Conservation (phyloP, 2,888 invertebrate species). For the Andrena dorsata region DNA sequence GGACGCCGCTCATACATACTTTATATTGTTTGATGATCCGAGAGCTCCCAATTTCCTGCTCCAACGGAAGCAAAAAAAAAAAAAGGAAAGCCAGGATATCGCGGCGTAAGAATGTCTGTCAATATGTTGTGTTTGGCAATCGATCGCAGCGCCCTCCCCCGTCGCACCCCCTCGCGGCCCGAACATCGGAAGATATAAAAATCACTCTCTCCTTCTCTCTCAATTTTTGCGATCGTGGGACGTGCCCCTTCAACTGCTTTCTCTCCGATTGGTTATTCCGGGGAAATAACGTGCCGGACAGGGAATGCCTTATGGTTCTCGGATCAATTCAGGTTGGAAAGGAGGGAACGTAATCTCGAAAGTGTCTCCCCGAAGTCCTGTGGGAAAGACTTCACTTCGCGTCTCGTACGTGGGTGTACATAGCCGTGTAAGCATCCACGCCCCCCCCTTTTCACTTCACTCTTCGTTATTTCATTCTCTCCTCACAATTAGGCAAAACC, state of each 20-base stretch:
- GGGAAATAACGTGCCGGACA: slow-evolving; percentile 74
- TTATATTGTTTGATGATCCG: slow-evolving; percentile 16
- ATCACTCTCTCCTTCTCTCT: slow-evolving; percentile 56
- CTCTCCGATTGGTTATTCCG: slow-evolving; percentile 72
- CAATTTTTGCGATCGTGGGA: slow-evolving; percentile 57
- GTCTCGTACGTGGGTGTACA: slow-evolving; percentile 62
- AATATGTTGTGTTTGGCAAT: slow-evolving; percentile 45
- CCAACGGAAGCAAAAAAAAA: background rate
- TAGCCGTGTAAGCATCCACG: slow-evolving; percentile 49
- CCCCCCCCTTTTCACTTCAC: slow-evolving; percentile 12
- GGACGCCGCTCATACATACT: background rate
- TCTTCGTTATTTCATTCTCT: slow-evolving; percentile 18
- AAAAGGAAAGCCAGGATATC: background rate
- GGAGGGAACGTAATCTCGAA: slow-evolving; percentile 81
- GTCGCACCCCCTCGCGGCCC: background rate
- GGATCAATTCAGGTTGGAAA: slow-evolving; percentile 73
- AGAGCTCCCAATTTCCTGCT: slow-evolving; percentile 29
- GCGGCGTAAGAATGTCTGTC: slow-evolving; percentile 36
- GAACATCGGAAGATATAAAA: slow-evolving; percentile 52
- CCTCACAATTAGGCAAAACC: slow-evolving; percentile 32
- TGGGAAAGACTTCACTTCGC: slow-evolving; percentile 74
- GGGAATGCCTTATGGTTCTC: slow-evolving; percentile 75
- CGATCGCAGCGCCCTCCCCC: slow-evolving; percentile 24
- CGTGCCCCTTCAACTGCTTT: slow-evolving; percentile 61
- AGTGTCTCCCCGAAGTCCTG: slow-evolving; percentile 77